A percentile compares a stretch with the other conserved stretches of the same genome.
Conservation (phyloP, 1,140 invertebrate species). For the Euwallacea similis region DNA sequence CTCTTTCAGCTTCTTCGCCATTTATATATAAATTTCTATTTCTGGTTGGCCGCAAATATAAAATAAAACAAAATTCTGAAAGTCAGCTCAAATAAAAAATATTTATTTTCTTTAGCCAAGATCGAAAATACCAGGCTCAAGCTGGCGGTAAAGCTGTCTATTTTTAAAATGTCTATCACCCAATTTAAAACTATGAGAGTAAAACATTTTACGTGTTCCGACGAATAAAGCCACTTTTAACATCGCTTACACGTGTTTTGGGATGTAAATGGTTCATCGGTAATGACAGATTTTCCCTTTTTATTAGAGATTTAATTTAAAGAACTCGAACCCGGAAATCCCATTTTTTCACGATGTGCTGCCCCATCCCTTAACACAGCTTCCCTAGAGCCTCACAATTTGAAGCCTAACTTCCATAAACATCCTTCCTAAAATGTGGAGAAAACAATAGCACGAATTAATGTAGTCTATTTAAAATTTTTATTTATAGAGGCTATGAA, state of each 20-base stretch:
- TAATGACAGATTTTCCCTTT: neutral
- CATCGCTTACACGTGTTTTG: neutral
- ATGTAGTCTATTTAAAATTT: too few species aligned
- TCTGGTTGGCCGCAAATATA: constrained; percentile 17
- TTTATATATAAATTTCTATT: constrained; percentile 26
- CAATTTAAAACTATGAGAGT: constrained; percentile 31
- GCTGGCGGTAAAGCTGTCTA: constrained; percentile 28
- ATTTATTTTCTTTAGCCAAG: constrained; percentile 36
- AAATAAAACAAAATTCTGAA: constrained; percentile 33
- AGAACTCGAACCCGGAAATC: too few species aligned
- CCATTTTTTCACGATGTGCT: too few species aligned
- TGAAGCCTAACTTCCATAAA: too few species aligned
- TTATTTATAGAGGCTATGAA: too few species aligned
- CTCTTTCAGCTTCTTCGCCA: constrained; percentile 3
- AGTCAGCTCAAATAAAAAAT: constrained; percentile 34
- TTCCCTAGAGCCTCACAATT: too few species aligned
- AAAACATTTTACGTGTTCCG: constrained; percentile 7
- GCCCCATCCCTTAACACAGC: too few species aligned
- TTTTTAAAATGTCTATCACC: constrained; percentile 37
- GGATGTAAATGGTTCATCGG: neutral
- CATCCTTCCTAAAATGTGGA: too few species aligned
- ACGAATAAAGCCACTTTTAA: constrained; percentile 5
- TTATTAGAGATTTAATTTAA: too few species aligned
- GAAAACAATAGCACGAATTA: too few species aligned
- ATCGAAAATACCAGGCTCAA: constrained; percentile 32